phyloP scores from a whole-genome alignment of 2,797 vertebrate species.

The Hydrocynus forskahlii region DNA sequence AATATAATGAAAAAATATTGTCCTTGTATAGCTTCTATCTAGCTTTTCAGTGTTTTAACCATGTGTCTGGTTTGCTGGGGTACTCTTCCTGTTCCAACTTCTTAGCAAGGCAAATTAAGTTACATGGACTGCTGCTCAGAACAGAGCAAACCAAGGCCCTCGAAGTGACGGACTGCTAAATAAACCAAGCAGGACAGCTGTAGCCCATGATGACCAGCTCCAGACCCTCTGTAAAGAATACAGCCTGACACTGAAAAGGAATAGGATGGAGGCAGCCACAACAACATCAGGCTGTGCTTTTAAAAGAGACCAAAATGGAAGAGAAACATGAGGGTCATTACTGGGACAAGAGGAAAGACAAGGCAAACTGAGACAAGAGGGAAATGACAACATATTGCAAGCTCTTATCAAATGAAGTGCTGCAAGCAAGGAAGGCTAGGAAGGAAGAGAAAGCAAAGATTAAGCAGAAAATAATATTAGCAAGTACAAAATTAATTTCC shows the following conservation, averaged over 20 bases:
- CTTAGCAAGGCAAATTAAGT: too few relatives aligned
- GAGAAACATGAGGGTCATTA: constrained; percentile 18
- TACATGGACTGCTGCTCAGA: neutral
- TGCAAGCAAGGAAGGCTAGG: neutral
- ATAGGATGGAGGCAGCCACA: neutral
- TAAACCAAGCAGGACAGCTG: neutral
- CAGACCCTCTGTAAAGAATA: constrained; percentile 8
- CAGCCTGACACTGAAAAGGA: neutral
- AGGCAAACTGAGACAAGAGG: neutral
- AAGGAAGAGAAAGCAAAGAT: neutral
- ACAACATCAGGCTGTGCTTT: neutral
- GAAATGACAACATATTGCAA: neutral
- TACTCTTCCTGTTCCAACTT: too few relatives aligned
- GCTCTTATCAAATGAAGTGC: constrained; percentile 2
- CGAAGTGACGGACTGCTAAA: neutral
- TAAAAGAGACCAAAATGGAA: constrained; percentile 21
- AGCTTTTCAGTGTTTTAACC: too few relatives aligned
- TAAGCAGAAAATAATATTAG: neutral
- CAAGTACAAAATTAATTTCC: constrained; percentile 3
- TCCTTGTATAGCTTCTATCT: too few relatives aligned
- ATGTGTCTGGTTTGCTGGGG: too few relatives aligned
- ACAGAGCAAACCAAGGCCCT: neutral
- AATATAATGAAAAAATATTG: too few relatives aligned
- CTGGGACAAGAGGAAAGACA: constrained; percentile 7
- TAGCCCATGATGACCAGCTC: neutral